Base-by-base conservation (phyloP, 2,113 vertebrate genomes). In the Carlito syrichta region DNA sequence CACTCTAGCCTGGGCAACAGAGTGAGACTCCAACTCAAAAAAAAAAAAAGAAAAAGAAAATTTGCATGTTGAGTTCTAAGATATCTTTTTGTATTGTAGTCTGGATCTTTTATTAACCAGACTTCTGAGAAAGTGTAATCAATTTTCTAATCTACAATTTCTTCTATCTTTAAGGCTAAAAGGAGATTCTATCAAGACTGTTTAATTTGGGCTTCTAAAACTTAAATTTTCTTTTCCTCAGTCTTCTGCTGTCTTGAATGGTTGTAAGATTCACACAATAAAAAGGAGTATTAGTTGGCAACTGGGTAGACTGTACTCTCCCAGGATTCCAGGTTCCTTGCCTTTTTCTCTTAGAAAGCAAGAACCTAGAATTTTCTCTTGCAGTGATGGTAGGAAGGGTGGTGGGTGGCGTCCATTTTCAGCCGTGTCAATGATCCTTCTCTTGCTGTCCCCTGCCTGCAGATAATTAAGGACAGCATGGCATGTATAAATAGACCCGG, bases 401-500 rank as follows among this genome's bases (percentile, higher is more conserved):
- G 35, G 9, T 38, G 45, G 38, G 43, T 69, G 30, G 78, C n/a
- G 79, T 88, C 98, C 40, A 79, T 11, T 89, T 95, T 93, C 30
- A 92, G 79, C 95, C 38, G 14, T 35, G 62, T 92, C 89, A 92
- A 84, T 88, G 86, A 83, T 93, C 52, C 56, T 25, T 45, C 48
- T 89, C 63, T 92, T 90, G 43, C 38, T n/a, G 27, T 50, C 10
- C 74, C 62, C 68, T 91, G 79, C 40, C 69, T 63, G 27, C 52
- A 73, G 94, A 93, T 94, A 95, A 95, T 93, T 30, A 85, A 93
- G 71, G 82, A 38, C 91, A 84, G 81, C 3, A 48, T 73, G 96
- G 76, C 43, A 25, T n/a, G 48, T 97, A 98, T 98, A 98, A 98
- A 98, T 98, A 98, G 97, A 95, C 50, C 81, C 6, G 4, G 78